phyloP scores from a whole-genome alignment of 2,888 invertebrate species.

The Teleogryllus oceanicus region DNA sequence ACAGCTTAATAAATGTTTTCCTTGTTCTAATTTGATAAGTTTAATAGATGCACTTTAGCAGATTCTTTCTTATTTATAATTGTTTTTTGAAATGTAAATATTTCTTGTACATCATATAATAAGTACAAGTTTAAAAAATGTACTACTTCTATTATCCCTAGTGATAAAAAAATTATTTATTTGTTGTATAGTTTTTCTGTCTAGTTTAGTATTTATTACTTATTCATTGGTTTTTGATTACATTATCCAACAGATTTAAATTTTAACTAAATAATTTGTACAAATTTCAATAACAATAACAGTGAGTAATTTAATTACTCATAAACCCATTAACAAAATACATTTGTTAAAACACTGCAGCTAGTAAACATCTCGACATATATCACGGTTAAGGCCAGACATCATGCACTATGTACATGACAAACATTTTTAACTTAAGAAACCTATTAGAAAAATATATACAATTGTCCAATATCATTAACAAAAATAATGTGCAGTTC shows the following conservation, averaged over 20 bases:
- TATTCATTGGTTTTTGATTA: too few relatives aligned
- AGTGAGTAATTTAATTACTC: constrained; percentile 18
- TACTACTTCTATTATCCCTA: too few relatives aligned
- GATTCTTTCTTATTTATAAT: too few relatives aligned
- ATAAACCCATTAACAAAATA: constrained; percentile 18
- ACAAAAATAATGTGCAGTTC: constrained; percentile 29
- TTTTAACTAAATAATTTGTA: constrained; percentile 3
- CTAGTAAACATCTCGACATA: constrained; percentile 4
- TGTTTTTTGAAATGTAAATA: too few relatives aligned
- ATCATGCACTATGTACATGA: background rate
- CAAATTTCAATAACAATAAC: constrained; percentile 7
- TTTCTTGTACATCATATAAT: too few relatives aligned
- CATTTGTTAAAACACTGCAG: background rate
- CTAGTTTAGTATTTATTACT: too few relatives aligned
- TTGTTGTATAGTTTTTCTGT: too few relatives aligned
- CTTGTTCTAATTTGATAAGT: too few relatives aligned
- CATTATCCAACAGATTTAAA: background rate
- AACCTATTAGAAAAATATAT: constrained; percentile 32
- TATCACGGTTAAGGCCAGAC: constrained; percentile 22
- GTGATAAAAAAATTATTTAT: too few relatives aligned
- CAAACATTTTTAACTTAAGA: constrained; percentile 26
- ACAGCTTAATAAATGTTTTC: too few relatives aligned
- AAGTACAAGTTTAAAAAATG: too few relatives aligned
- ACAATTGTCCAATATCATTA: constrained; percentile 31
- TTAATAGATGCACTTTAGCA: too few relatives aligned